Base-by-base conservation (phyloP, 2,888 invertebrate species). In the Acrobasis repandana region DNA sequence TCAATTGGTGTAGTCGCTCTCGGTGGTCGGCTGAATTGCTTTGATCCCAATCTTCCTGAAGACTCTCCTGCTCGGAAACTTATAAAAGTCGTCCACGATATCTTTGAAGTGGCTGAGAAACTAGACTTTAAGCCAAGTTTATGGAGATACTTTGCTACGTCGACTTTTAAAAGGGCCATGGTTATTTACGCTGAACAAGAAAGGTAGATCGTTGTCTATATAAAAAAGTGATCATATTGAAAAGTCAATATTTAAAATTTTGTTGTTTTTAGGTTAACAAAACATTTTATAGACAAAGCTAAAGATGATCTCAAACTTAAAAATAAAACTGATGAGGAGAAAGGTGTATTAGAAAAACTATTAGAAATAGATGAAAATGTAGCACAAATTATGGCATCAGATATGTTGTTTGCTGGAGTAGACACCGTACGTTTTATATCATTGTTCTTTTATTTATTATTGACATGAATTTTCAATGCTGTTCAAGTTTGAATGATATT, bases 391-490 rank as follows among this genome's bases (percentile, higher is more conserved):
- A 94, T 95, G 93, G 94, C 95, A 1, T 83, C 93, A 66, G 95
- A 96, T 69, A 93, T 95, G 93, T 72, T 95, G 47, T 88, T 94
- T 52, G 95, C 94, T 28, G 95, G 95, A 54, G 90, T 95, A 10
- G 95, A 95, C 79, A 95, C 95, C 64, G 95, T 96, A 82, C 86
- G 68, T 36, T 43, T 10, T 11, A 43, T 43, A 3, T 14, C 1
- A 11, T 1, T 11, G 3, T 28, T 28, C 8, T 28, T 28, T 28
- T 28, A 0, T 28, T 2, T n/a, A n/a, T 2, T 28, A 6, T 28
- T n/a, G n/a, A n/a, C n/a, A 28, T 28, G 28, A 4, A 28, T 28
- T 6, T 28, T 5, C 28, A 28, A 28, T 2, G 6, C 8, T 5
- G 28, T 28, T 28, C 6, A 28, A 28, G 2, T n/a, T 14, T 14